Conservation (phyloP, 2,888 invertebrate species). For the Orthosia cruda region DNA sequence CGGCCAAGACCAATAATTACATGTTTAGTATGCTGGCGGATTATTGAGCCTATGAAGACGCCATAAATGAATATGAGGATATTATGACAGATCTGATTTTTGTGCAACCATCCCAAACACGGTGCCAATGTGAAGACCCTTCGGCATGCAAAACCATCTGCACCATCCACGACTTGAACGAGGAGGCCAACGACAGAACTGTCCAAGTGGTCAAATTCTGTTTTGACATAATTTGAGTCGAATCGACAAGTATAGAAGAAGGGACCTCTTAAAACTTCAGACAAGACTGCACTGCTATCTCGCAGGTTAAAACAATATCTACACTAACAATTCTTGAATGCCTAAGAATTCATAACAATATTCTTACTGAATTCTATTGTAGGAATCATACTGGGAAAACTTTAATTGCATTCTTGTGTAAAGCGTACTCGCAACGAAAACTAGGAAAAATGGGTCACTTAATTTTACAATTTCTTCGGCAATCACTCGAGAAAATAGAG, state of each 20-base stretch:
- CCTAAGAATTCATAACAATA: constrained; percentile 5
- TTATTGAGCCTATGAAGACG: background rate
- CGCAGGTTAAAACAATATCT: no score
- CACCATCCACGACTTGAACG: no score
- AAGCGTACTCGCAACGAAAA: background rate
- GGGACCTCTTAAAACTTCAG: no score
- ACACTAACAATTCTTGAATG: background rate
- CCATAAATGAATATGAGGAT: constrained; percentile 1
- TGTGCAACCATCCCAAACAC: no score
- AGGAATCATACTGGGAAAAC: background rate
- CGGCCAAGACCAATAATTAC: constrained; percentile 9
- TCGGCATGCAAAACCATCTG: no score
- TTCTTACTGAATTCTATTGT: background rate
- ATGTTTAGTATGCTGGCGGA: constrained; percentile 1
- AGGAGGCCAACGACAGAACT: no score
- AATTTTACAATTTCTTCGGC: background rate
- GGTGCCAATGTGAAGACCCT: no score
- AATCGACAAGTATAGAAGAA: no score
- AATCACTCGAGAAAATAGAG: background rate
- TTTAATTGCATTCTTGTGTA: background rate
- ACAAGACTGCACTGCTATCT: no score
- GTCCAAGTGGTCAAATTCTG: no score
- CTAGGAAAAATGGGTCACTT: background rate
- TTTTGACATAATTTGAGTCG: no score
- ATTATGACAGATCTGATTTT: background rate